These are phyloP conservation scores for Sphenopsis melanotis DNA, from an alignment of 2,797 vertebrate genomes.

Conservation along the genomic window DNA sequence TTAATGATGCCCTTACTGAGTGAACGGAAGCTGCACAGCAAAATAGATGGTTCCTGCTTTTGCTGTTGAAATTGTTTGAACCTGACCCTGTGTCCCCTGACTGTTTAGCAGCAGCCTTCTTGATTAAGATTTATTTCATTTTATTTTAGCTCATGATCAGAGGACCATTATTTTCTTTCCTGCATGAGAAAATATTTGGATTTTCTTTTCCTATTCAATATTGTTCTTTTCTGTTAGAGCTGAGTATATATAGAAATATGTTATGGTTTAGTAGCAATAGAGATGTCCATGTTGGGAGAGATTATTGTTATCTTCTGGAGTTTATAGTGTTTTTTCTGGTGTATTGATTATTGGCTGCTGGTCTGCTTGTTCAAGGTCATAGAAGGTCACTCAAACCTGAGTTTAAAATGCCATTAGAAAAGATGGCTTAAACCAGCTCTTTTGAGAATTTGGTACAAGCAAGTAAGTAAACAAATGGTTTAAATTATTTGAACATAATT, in stretches of 20 bases:
- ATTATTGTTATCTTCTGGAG: background rate
- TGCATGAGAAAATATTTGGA: background rate
- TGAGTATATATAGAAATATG: background rate
- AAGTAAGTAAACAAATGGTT: background rate
- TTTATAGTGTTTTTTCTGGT: background rate
- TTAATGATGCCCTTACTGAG: background rate
- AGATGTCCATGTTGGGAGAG: background rate
- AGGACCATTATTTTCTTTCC: background rate
- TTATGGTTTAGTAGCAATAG: background rate
- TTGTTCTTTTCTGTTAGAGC: background rate
- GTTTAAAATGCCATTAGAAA: background rate
- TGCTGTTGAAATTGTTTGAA: background rate
- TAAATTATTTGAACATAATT: background rate
- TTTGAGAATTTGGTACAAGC: background rate
- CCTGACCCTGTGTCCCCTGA: background rate
- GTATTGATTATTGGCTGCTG: conserved; percentile 8
- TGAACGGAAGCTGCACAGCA: background rate
- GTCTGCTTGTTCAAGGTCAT: conserved; percentile 10
- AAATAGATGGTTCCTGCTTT: background rate
- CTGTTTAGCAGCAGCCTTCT: background rate
- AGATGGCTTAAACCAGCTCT: background rate
- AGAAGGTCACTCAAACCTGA: background rate
- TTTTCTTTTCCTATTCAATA: background rate
- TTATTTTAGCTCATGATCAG: background rate
- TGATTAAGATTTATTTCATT: conserved; percentile 16